These are phyloP conservation scores for Apodemia duryi DNA, from an alignment of 2,888 invertebrate genomes.

Conservation along the genomic window DNA sequence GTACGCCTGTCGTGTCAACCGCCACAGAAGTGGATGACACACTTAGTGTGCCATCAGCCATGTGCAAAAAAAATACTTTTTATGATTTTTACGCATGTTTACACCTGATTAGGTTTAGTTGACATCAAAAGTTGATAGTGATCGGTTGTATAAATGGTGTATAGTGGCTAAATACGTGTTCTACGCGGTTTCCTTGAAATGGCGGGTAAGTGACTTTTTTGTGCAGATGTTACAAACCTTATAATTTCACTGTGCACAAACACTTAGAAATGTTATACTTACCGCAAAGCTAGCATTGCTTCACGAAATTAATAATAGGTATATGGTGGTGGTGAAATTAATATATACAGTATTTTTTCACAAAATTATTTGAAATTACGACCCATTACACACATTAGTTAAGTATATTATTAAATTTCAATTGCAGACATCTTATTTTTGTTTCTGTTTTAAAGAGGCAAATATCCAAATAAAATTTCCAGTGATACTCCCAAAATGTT, in stretches of 20 bases:
- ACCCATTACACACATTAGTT: background rate
- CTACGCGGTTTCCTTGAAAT: slow-evolving; percentile 12
- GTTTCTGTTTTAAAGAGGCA: too few relatives aligned
- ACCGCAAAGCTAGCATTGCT: background rate
- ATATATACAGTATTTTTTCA: background rate
- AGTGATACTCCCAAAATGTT: slow-evolving; percentile 10
- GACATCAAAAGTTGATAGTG: slow-evolving; percentile 15
- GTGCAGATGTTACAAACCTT: slow-evolving; percentile 9
- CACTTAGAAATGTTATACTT: slow-evolving; percentile 4
- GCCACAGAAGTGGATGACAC: slow-evolving; percentile 8
- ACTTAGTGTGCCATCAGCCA: background rate
- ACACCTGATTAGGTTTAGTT: slow-evolving; percentile 11
- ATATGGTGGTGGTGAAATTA: background rate
- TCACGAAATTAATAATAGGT: background rate
- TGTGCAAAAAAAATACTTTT: background rate
- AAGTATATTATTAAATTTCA: background rate
- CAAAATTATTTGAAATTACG: background rate
- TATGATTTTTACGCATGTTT: slow-evolving; percentile 4
- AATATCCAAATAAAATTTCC: background rate
- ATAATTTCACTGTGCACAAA: background rate
- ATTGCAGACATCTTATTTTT: too few relatives aligned
- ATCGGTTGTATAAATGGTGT: background rate
- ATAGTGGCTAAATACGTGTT: slow-evolving; percentile 6
- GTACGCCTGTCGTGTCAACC: slow-evolving; percentile 9
- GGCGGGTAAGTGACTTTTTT: background rate